Evolutionary conservation across 1,140 invertebrate genomes (phyloP), one percentile per base, ranked within the genome.

Genomic region (Drosophila burlai): DNA sequence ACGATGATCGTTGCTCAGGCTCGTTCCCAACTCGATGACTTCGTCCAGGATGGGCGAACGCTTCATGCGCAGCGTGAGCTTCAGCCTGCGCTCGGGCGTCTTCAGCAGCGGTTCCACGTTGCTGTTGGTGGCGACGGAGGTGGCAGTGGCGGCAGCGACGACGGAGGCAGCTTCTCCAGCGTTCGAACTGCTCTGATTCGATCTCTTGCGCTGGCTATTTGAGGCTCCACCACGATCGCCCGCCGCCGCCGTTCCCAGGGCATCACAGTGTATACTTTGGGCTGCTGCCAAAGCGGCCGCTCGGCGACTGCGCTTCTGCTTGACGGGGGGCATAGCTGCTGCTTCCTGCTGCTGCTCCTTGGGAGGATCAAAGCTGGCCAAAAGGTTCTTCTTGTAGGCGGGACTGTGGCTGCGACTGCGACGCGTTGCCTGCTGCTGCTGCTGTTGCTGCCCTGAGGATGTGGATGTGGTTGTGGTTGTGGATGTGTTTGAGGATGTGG

Each of bases 11-110:
- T 96, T 95, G 79, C 95, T 95, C 6, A 96, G 92, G 83, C 95
- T 96, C 34, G 95, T 96, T 9, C 97, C 97, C 15, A 96, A 96
- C 92, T 97, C 97, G 71, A 97, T 96, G 0, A 97, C 95, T 24
- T 98, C 97, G 84, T 98, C 97, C 16, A 97, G 91, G 63, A 97
- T 95, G 2, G 97, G 97, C 55, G 97, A 97, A 26, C 97, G 95
- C 91, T 89, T 89, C 95, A 98, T 97, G 6, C 97, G 94, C 16
- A 98, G 92, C 2, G 97, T 98, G 42, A 98, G 85, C 82, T 97
- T 97, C 16, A 97, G 93, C 15, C 96, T 94, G 18, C 96, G 94
- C 49, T 95, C 94, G 5, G 95, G 95, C 5, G 92, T 93, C 50
- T 93, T 93, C 6, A 93, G 34, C 15, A 93, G 46, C 11, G 89